Percentiles rank a stretch among this genome's conserved stretches.
Evolutionary conservation across 2,113 vertebrate genomes (phyloP).

Genomic region (Baryphthengus martii): DNA sequence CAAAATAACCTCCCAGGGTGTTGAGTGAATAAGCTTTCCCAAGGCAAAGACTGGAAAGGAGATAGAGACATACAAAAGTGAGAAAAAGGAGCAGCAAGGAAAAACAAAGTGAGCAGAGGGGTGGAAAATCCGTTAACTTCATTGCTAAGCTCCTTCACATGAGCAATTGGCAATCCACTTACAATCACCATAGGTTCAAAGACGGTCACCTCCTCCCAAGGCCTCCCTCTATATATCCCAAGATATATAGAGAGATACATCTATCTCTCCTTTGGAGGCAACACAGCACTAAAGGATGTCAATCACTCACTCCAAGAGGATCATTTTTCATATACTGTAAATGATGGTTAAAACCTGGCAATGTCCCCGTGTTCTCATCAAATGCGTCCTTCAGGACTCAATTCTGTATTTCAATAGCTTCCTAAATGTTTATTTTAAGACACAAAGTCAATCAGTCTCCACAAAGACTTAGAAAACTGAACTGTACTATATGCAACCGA

Average conservation of each 20-base stretch:
- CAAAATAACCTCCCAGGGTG: neutral
- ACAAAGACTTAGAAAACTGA: neutral
- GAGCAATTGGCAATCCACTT: neutral
- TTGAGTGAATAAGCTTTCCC: neutral
- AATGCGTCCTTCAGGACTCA: neutral
- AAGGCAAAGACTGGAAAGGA: neutral
- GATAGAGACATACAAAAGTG: neutral
- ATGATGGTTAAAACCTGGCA: neutral
- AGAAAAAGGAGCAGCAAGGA: neutral
- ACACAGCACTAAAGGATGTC: neutral
- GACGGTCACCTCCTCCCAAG: neutral
- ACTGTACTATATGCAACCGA: neutral
- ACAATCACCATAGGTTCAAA: neutral
- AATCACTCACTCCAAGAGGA: fast-evolving
- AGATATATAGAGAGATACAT: too few relatives aligned
- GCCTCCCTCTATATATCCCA: too few relatives aligned
- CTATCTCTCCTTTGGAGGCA: neutral
- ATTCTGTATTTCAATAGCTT: neutral
- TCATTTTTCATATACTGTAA: neutral
- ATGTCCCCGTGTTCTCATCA: neutral
- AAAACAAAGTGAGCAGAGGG: fast-evolving
- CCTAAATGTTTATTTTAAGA: neutral
- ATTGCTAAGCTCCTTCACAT: neutral
- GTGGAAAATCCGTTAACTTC: neutral
- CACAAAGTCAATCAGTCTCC: neutral